Conservation (phyloP, 2,113 vertebrate genomes). For the Seriola aureovittata region DNA sequence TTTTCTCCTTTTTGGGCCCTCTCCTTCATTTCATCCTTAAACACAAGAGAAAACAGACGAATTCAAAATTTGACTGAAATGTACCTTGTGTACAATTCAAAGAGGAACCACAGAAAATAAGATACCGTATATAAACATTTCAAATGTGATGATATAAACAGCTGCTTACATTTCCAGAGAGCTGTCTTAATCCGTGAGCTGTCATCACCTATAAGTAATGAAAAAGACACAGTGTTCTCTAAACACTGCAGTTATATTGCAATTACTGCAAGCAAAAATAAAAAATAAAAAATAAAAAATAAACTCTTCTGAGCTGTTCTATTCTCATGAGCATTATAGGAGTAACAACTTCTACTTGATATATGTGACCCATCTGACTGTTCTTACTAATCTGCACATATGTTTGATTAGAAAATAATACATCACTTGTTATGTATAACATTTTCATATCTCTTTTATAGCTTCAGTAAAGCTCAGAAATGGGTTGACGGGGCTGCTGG, state of each 20-base stretch:
- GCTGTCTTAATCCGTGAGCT: conserved; percentile 83
- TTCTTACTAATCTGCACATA: background rate
- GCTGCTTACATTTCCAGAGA: conserved; percentile 82
- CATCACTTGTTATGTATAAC: background rate
- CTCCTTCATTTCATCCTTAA: conserved; percentile 76
- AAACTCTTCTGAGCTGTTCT: background rate
- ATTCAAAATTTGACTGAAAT: conserved; percentile 25
- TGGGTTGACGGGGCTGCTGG: background rate
- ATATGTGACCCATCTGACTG: background rate
- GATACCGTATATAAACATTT: conserved; percentile 26
- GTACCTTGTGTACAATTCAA: background rate
- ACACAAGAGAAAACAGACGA: conserved; percentile 47
- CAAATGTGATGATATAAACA: conserved; percentile 11
- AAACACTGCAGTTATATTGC: conserved; percentile 5
- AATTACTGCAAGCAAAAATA: conserved; percentile 23
- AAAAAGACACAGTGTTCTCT: conserved; percentile 55
- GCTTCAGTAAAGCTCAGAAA: conserved; percentile 8
- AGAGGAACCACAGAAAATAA: conserved; percentile 5
- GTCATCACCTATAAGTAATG: conserved; percentile 81
- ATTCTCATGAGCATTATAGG: background rate
- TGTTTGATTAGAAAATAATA: conserved; percentile 9
- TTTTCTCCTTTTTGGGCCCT: conserved; percentile 87
- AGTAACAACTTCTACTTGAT: background rate
- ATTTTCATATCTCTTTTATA: conserved; percentile 8
- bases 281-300: background rate